Evolutionary conservation across 2,888 invertebrate genomes (phyloP).

Genomic region (Sinelater perroti): DNA sequence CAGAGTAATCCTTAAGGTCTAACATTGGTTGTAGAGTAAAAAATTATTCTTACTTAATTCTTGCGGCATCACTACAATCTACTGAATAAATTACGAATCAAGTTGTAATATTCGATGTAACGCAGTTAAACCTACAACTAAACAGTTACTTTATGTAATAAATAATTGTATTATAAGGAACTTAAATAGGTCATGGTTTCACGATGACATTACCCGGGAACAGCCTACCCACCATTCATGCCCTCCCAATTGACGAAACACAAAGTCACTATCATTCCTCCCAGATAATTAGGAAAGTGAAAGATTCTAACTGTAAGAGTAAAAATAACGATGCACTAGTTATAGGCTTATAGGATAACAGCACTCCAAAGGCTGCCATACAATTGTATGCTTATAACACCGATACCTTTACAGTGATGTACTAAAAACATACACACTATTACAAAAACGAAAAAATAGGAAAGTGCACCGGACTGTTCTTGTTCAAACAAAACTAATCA

Average conservation of each 20-base stretch:
- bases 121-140: constrained; percentile 12
- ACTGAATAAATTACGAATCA: constrained; percentile 26
- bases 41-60: constrained; percentile 27
- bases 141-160: constrained; percentile 19
- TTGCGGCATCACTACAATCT: constrained; percentile 11
- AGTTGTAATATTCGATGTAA: constrained; percentile 28
- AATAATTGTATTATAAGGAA: constrained; percentile 34
- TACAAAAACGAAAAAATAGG: too few species aligned
- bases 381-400: background rate
- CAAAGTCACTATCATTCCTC: too few species aligned
- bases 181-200: constrained; percentile 36
- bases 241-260: too few species aligned
- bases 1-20: constrained; percentile 20
- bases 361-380: background rate
- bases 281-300: constrained; percentile 17
- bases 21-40: constrained; percentile 37
- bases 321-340: constrained; percentile 1
- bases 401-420: constrained; percentile 29
- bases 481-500: background rate
- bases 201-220: constrained; percentile 4
- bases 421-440: constrained; percentile 2
- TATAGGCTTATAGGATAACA: constrained; percentile 15
- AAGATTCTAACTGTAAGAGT: constrained; percentile 8
- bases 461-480: background rate
- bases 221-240: too few species aligned